phyloP scores from a whole-genome alignment of 2,113 vertebrate species.

The Cinclus mexicanus region DNA sequence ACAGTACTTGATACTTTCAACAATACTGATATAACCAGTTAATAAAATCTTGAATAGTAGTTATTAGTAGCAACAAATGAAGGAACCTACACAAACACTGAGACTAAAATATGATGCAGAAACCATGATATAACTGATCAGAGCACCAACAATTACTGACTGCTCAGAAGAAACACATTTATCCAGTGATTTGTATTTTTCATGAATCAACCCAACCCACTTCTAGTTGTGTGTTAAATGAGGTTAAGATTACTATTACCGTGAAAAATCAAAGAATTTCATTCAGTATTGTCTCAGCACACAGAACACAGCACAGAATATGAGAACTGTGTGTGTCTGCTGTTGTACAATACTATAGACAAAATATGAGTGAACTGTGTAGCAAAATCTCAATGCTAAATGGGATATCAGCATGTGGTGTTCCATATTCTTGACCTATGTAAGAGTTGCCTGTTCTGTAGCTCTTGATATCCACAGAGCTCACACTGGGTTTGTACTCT shows the following conservation, averaged over 20 bases:
- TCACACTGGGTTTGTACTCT: neutral
- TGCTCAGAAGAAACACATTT: neutral
- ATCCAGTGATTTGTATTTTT: neutral
- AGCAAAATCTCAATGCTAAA: neutral
- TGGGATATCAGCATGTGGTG: neutral
- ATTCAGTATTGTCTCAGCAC: neutral
- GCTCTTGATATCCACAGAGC: neutral
- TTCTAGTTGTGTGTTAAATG: neutral
- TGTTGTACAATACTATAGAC: neutral
- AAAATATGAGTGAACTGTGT: neutral
- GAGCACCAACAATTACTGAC: neutral
- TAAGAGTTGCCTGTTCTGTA: neutral
- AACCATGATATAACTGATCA: neutral
- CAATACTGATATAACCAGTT: neutral
- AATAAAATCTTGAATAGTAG: conserved; percentile 1
- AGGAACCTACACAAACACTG: neutral
- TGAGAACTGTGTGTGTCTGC: neutral
- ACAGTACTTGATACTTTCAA: neutral
- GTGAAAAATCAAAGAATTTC: neutral
- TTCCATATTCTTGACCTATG: neutral
- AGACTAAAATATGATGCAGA: neutral
- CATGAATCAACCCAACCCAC: neutral
- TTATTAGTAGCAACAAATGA: conserved; percentile 1
- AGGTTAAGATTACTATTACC: neutral
- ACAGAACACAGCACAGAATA: neutral